A percentile compares a stretch with the other conserved stretches of the same genome.
Conservation (phyloP, 2,113 vertebrate species). For the Athene noctua region DNA sequence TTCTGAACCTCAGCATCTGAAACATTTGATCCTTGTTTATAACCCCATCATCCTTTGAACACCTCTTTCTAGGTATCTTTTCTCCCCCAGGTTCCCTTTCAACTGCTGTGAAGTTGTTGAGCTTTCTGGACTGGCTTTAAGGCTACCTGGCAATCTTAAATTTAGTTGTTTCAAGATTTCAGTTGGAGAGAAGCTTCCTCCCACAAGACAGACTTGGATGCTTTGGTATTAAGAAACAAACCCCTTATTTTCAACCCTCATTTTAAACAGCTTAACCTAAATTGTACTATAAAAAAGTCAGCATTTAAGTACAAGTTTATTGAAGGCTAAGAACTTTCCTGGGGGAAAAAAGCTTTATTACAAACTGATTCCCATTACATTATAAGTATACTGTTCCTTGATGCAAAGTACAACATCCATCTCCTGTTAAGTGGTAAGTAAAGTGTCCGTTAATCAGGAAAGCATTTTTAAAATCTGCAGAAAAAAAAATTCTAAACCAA, state of each 20-base stretch:
- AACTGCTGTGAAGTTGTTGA: background rate
- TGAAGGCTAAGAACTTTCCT: background rate
- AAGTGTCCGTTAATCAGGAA: background rate
- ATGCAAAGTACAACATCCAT: background rate
- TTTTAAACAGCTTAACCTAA: background rate
- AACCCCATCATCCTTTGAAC: background rate
- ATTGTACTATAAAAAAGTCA: background rate
- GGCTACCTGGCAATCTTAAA: background rate
- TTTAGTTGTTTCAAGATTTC: background rate
- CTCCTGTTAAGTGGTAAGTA: background rate
- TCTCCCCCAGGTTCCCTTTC: background rate
- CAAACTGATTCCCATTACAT: background rate
- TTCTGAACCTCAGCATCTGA: background rate
- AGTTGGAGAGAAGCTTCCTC: background rate
- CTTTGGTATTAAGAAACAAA: background rate
- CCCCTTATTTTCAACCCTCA: background rate
- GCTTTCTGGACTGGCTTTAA: background rate
- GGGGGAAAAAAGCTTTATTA: background rate
- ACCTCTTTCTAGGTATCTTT: background rate
- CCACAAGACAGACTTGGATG: background rate
- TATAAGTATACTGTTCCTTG: background rate
- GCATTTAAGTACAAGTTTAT: background rate
- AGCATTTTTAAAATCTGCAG: background rate
- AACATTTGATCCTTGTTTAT: background rate
- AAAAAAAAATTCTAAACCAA: background rate